Base-by-base conservation (phyloP, 2,888 invertebrate genomes). In the Ditula angustiorana region DNA sequence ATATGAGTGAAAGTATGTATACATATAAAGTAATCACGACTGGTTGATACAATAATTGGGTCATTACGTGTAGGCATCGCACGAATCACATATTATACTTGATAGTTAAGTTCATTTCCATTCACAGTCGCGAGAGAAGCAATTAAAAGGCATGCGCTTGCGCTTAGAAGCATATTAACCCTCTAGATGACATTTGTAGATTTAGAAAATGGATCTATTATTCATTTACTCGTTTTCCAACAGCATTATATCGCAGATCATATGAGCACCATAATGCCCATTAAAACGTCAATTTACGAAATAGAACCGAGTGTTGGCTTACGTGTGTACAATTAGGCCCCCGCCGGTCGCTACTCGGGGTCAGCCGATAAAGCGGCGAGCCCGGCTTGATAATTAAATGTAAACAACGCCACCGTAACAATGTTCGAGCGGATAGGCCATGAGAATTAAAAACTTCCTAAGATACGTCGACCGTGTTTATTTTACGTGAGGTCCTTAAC, bases 331-430 rank as follows among this genome's bases (percentile, higher is more conserved):
- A 86, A 82, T 83, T 82, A 80, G 80, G 79, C 73, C 78, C 77
- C 77, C 41, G 76, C 74, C 76, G 77, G 75, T 66, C 41, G 69
- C 67, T 57, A 69, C 72, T 74, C 74, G 74, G 74, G 80, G 80
- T 80, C 80, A 80, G 69, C 68, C 66, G 81, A 83, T 87, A 87
- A 85, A 82, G 80, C 78, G 78, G 76, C 73, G 73, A 72, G 65
- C 65, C 74, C 70, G 70, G 69, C 75, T 74, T 79, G 85, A 87
- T 87, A 88, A 87, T 82, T 82, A 82, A 80, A 80, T 84, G 85
- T 86, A 86, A 86, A 88, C 81, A 87, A 28, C 26, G 46, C 60
- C 30, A 63, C 66, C 37, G 58, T 46, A 47, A 57, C 53, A 44
- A 57, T 49, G 58, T 58, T 62, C 58, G 44, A 57, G 19, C 47